Evolutionary conservation across 2,113 vertebrate genomes (phyloP), one percentile per base, ranked within the genome.

Genomic region (Chamaetylas fuelleborni): DNA sequence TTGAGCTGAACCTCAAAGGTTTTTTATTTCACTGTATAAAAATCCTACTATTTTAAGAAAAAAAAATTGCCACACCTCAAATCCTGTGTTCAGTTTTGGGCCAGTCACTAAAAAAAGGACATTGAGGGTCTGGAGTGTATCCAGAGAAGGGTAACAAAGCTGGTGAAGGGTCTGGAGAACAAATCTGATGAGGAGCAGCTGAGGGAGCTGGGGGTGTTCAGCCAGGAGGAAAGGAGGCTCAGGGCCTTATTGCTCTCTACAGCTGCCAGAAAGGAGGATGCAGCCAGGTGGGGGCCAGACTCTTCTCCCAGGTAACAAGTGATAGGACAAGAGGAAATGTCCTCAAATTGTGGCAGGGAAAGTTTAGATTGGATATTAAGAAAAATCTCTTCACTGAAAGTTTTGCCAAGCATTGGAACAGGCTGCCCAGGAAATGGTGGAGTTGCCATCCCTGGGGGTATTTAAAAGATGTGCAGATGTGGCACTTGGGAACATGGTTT

Each of bases 261-360:
- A 45, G 16, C 26, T 38, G 9, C 9, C 12, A 23, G 38, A 29
- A 33, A 60, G 22, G 36, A 67, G 31, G 18, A 0, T 11, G 14
- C 38, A 43, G 53, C 3, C 6, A 36, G 12, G 36, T 19, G 18
- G 17, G 13, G 1, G 36, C 36, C 3, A 0, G 4, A 17, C 19
- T 73, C 36, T 14, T 73, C 22, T 57, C 10, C 51, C 23, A 43
- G 19, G 36, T 36, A 33, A 10, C 4, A 36, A 65, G 22, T 0
- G 2, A 50, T 3, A 57, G 8, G 19, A 33, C 25, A 80, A 72
- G 51, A 73, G 14, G 3, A 58, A 81, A 81, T 16, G 19, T 14
- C 23, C 24, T 81, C 61, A 51, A 14, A 0, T 38, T 51, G 43
- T 66, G 0, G 0, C 19, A 66, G 28, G 24, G 19, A 23, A 67